Conservation (phyloP, 2,113 vertebrate species). For the Sander vitreus region DNA sequence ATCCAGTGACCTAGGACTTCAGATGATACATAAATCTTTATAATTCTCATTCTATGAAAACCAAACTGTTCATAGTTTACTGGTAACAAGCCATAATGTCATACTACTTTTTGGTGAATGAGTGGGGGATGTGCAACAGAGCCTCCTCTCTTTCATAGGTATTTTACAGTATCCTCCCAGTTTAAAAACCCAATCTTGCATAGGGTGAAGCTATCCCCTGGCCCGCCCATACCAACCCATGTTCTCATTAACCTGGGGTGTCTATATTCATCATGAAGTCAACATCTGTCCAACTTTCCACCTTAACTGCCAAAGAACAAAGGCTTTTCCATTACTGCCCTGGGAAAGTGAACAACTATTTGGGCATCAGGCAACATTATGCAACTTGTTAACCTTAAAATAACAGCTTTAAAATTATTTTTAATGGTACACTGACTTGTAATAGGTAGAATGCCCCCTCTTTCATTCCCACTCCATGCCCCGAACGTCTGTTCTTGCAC, state of each 20-base stretch:
- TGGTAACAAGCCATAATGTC: neutral
- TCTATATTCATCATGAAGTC: conserved; percentile 71
- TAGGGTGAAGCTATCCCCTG: neutral
- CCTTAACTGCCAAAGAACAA: conserved; percentile 80
- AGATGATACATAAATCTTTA: neutral
- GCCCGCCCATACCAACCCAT: conserved; percentile 4
- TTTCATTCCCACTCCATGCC: too few species aligned
- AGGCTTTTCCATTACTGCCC: conserved; percentile 77
- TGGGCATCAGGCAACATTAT: conserved; percentile 28
- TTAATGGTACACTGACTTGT: too few species aligned
- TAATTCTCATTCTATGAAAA: neutral
- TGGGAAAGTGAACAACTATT: conserved; percentile 79
- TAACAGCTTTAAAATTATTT: too few species aligned
- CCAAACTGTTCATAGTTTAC: neutral
- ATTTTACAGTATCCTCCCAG: neutral
- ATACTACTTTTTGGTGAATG: neutral
- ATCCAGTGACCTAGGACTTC: neutral
- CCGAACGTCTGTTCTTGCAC: too few species aligned
- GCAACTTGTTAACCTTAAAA: too few species aligned
- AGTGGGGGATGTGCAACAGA: neutral
- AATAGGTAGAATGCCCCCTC: too few species aligned
- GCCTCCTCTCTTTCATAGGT: neutral
- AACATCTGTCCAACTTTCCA: conserved; percentile 81
- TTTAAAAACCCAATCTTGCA: neutral
- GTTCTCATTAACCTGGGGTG: conserved; percentile 66